Base-by-base conservation (phyloP, 2,888 invertebrate species). In the Nomada lathburiana region DNA sequence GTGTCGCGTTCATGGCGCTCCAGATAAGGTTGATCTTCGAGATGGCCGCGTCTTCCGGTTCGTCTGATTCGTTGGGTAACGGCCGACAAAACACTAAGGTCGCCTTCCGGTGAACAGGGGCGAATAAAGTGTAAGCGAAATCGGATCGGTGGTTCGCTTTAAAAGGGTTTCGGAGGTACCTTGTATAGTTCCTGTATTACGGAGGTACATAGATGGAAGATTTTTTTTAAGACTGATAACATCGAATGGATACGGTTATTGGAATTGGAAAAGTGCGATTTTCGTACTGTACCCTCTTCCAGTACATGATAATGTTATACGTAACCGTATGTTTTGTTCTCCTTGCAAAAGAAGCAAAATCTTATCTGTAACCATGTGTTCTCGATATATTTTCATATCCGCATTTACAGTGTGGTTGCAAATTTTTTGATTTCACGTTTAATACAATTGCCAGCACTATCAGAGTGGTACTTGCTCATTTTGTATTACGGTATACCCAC, bases 1-100 rank as follows among this genome's bases (percentile, higher is more conserved):
- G 77, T 65, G 77, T 76, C 77, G 77, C 53, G 64, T 36, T 64
- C 68, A 36, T 65, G 68, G 57, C 20, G 20, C 16, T 26, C 36
- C 10, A 60, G 79, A 80, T 60, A 77, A 73, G 44, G 23, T 52
- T 18, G 11, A 13, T 20, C 13, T 9, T 7, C 3, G 36, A 42
- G 53, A 80, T 70, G 47, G 53, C 44, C 57, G 69, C 69, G 44
- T 26, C n/a, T n/a, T 26, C 13, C 69, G 3, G 57, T 69, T 57
- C 26, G 69, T 59, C 59, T 69, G 59, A 26, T 69, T 47, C 47
- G 16, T 13, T 26, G 16, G 44, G 10, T 47, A 59, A 59, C 47
- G 26, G 44, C 20, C n/a, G 57, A 29, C 44, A n/a, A 47, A 26
- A 47, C 26, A 47, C 53, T 47, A 47, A 47, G 44, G n/a, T 9